Evolutionary conservation across 2,113 vertebrate genomes (phyloP).

Genomic region (Leuciscus idus): DNA sequence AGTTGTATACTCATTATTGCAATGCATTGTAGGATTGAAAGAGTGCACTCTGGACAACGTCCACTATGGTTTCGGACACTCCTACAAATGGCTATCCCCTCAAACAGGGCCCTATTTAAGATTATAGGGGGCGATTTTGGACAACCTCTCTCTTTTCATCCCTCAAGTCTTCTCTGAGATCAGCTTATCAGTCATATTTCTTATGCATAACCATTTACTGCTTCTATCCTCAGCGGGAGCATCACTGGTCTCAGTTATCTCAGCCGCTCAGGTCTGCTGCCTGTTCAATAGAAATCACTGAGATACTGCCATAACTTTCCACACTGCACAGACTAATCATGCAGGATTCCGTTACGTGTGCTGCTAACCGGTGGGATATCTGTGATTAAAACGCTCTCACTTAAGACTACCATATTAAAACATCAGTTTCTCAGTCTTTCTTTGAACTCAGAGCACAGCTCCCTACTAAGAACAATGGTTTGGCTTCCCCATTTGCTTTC

Average conservation of each 20-base stretch:
- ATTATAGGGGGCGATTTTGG: too few relatives aligned
- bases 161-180: background rate
- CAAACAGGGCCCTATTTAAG: too few relatives aligned
- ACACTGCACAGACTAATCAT: background rate
- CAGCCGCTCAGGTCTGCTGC: background rate
- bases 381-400: background rate
- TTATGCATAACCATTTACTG: constrained; percentile 1
- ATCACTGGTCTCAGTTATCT: background rate
- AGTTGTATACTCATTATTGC: too few relatives aligned
- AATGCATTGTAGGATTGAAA: too few relatives aligned
- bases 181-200: background rate
- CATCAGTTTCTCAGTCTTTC: background rate
- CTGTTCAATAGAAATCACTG: background rate
- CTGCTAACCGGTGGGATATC: background rate
- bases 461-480: background rate
- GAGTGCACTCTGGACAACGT: too few relatives aligned
- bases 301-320: background rate
- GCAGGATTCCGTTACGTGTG: background rate
- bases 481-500: background rate
- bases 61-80: too few relatives aligned
- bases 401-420: background rate
- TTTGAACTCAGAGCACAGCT: background rate
- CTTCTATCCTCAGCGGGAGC: background rate
- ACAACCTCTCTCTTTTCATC: background rate
- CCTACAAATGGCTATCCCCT: too few relatives aligned